phyloP scores from a whole-genome alignment of 2,888 invertebrate genomes.

The Dynastes hyllus region DNA sequence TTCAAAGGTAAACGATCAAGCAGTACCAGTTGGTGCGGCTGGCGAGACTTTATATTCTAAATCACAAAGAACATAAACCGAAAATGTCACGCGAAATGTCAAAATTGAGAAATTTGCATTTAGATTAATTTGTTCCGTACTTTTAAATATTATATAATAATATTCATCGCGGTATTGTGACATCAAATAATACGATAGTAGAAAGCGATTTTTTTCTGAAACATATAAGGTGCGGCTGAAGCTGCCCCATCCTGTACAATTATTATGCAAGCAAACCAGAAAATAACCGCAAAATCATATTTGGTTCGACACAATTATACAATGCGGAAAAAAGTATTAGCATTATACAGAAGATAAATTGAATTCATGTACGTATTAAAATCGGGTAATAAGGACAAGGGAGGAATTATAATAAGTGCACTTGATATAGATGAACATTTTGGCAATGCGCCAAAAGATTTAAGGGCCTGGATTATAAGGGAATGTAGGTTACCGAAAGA shows the following conservation, averaged over 20 bases:
- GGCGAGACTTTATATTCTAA: neutral
- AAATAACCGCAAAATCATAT: too few relatives aligned
- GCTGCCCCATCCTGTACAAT: too few relatives aligned
- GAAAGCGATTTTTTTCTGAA: too few relatives aligned
- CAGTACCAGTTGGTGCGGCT: neutral
- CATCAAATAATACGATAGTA: too few relatives aligned
- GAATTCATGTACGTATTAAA: too few relatives aligned
- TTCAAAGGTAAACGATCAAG: conserved; percentile 1
- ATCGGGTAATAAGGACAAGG: neutral
- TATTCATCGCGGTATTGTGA: too few relatives aligned
- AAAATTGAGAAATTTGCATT: conserved; percentile 2
- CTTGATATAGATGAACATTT: conserved; percentile 8
- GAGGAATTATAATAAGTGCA: conserved; percentile 7
- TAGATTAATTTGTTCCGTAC: conserved; percentile 4
- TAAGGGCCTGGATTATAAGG: neutral
- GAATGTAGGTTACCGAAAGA: neutral
- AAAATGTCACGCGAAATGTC: conserved; percentile 19
- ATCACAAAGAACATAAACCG: neutral
- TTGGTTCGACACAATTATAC: too few relatives aligned
- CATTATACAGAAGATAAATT: too few relatives aligned
- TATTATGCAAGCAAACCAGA: too few relatives aligned
- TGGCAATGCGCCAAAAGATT: neutral
- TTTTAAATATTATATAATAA: neutral
- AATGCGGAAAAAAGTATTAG: too few relatives aligned
- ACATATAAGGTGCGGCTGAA: too few relatives aligned